Percentiles rank a stretch among this genome's conserved stretches.
Evolutionary conservation across 2,113 vertebrate species (phyloP).

Genomic region (Lamprologus speciosus): DNA sequence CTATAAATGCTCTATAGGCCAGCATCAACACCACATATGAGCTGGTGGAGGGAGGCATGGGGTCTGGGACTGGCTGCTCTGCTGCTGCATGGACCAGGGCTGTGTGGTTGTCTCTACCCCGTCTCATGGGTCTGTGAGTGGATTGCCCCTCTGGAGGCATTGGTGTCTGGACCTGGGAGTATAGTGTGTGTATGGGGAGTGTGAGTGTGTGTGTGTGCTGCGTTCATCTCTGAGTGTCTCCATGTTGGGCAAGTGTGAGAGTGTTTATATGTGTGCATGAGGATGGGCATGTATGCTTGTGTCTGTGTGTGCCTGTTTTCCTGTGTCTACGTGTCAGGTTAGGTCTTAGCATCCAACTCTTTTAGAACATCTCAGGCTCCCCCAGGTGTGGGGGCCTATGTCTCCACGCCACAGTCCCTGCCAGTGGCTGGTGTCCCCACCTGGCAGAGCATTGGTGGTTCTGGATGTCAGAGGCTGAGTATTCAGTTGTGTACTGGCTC

Average conservation of each 20-base stretch:
- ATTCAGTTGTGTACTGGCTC: not conserved
- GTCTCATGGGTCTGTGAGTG: not conserved
- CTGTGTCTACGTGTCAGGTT: not conserved
- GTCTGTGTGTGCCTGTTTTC: not conserved
- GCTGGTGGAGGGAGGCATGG: not conserved
- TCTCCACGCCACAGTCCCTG: not conserved
- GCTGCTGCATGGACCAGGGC: not conserved
- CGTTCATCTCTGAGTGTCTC: not conserved
- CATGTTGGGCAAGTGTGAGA: not conserved
- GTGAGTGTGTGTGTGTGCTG: not conserved
- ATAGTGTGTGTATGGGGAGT: not conserved
- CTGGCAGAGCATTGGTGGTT: not conserved
- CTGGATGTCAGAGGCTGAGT: not conserved
- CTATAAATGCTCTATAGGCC: not conserved
- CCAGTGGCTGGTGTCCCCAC: not conserved
- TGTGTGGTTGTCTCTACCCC: not conserved
- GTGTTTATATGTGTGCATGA: not conserved
- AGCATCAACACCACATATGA: not conserved
- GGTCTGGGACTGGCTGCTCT: not conserved
- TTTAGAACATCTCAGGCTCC: not conserved
- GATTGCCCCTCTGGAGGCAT: not conserved
- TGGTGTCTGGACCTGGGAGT: not conserved
- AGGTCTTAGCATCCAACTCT: not conserved
- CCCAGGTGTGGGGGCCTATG: not conserved
- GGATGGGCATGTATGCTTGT: not conserved